Conservation (phyloP, 2,797 vertebrate species). For the Delichon dasypus region DNA sequence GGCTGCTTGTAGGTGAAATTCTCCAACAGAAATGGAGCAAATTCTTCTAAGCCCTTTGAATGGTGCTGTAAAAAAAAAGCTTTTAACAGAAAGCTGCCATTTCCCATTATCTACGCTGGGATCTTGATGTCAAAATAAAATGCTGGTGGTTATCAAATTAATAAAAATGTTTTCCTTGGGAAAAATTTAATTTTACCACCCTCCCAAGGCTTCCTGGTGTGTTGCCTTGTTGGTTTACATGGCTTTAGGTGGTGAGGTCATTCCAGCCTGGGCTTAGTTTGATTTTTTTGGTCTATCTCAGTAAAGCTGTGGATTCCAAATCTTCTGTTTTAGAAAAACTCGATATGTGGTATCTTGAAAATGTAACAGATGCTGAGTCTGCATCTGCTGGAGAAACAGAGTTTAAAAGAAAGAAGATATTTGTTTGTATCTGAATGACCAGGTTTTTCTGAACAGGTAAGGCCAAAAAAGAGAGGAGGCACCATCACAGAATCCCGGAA, state of each 20-base stretch:
- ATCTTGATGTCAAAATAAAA: not conserved
- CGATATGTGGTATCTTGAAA: not conserved
- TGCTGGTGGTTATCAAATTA: constrained; percentile 47
- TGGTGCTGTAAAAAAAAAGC: not conserved
- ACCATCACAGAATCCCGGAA: not conserved
- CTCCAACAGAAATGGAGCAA: constrained; percentile 36
- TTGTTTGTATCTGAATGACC: not conserved
- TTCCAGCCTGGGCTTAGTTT: not conserved
- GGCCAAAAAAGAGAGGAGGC: not conserved
- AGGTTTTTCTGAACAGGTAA: not conserved
- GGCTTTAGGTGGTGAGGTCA: not conserved
- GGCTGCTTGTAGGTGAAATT: constrained; percentile 69
- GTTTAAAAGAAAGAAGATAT: not conserved
- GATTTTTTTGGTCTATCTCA: not conserved
- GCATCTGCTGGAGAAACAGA: not conserved
- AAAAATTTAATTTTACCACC: constrained; percentile 14
- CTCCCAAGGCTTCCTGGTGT: constrained; percentile 5
- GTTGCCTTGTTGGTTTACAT: not conserved
- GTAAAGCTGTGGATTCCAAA: not conserved
- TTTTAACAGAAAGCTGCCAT: not conserved
- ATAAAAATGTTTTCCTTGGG: constrained; percentile 31
- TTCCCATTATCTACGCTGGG: not conserved
- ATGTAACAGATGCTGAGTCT: not conserved
- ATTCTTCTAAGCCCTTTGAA: constrained; percentile 28
- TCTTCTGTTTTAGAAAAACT: not conserved